These are phyloP conservation scores for Pachycephala philippinensis DNA, from an alignment of 2,113 vertebrate species.

Conservation along the genomic window DNA sequence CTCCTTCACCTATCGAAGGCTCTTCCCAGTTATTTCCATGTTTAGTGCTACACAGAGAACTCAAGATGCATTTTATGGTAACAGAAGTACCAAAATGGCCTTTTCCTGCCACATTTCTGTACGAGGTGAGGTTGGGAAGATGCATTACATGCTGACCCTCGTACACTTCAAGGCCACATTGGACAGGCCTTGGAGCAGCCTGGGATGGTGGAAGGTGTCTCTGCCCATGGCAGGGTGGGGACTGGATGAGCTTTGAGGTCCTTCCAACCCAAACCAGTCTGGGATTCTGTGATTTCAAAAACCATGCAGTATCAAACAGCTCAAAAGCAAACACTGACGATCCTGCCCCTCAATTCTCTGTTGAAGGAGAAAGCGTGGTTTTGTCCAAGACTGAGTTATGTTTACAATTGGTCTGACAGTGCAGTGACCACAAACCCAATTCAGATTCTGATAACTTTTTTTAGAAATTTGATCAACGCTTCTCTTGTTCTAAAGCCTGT, in stretches of 20 bases:
- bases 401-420: neutral
- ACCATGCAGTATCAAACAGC: neutral
- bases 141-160: neutral
- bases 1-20: neutral
- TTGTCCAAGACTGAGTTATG: neutral
- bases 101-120: neutral
- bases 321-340: neutral
- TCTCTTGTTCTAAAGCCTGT: neutral
- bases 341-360: neutral
- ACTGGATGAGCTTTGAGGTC: neutral
- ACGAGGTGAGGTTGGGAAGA: neutral
- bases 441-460: neutral
- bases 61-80: neutral
- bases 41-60: neutral
- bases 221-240: too few species aligned
- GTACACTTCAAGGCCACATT: neutral
- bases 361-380: neutral
- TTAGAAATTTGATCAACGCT: neutral
- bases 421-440: neutral
- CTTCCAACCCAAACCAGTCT: neutral
- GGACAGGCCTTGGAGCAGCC: neutral
- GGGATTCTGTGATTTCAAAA: neutral
- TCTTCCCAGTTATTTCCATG: neutral
- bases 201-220: neutral
- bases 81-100: neutral